Base-by-base conservation (phyloP, 2,888 invertebrate species). In the Caenorhabditis japonica region DNA sequence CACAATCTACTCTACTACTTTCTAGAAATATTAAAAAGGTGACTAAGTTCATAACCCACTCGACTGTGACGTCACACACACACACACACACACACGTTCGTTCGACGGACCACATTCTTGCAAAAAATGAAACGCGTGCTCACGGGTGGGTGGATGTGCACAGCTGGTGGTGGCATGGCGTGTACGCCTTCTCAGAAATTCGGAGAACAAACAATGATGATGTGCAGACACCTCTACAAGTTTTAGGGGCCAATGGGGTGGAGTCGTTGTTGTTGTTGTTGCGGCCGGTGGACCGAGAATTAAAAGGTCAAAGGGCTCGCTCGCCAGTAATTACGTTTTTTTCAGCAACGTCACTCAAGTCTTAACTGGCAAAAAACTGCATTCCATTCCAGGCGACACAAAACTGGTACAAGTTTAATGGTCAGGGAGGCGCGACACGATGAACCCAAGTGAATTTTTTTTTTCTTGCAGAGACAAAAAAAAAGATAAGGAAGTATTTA, bases 191-290 rank as follows among this genome's bases (percentile, higher is more conserved):
- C 33, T 44, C 30, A 44, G 43, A 61, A 61, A 62, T 53, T 62
- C 53, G 53, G 52, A 52, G 62, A 62, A 62, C 62, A 62, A 62
- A 62, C 51, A 62, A 27, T 53, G 53, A 62, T 62, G 62, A 62
- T 62, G 62, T 53, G 15, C 8, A 30, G 30, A 25, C 4, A 3
- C 8, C n/a, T n/a, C n/a, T n/a, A n/a, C n/a, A n/a, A n/a, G n/a
- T n/a, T n/a, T n/a, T n/a, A 21, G 27, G 19, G 36, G 25, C 25
- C 12, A 12, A 44, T 10, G 25, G n/a, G 34, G 27, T n/a, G 4
- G 33, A 49, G 33, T n/a, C n/a, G n/a, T n/a, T n/a, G n/a, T n/a
- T n/a, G n/a, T n/a, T n/a, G n/a, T n/a, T n/a, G n/a, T n/a, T n/a
- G n/a, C n/a, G n/a, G n/a, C n/a, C n/a, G n/a, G n/a, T n/a, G n/a